phyloP scores from a whole-genome alignment of 2,888 invertebrate genomes.

The Ectemnius continuus region DNA sequence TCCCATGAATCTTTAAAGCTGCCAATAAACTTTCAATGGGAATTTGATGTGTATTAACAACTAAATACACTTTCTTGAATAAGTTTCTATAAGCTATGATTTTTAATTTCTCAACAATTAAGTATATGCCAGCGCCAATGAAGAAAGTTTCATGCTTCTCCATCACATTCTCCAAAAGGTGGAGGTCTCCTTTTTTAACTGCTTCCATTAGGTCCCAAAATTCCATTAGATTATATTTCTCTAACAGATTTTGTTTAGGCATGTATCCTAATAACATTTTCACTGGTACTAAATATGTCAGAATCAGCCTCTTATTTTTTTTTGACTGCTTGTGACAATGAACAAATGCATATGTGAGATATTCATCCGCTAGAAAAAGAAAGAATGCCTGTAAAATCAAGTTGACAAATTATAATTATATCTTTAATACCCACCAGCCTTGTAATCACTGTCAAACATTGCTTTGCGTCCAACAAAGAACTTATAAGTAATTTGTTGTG shows the following conservation, averaged over 20 bases:
- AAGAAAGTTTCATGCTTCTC: constrained; percentile 94
- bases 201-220: constrained; percentile 94
- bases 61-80: constrained; percentile 93
- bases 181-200: constrained; percentile 93
- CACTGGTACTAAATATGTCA: constrained; percentile 97
- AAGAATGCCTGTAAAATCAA: neutral
- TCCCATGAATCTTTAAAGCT: constrained; percentile 89
- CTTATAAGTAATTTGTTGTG: constrained; percentile 97
- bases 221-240: constrained; percentile 93
- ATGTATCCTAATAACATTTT: constrained; percentile 98
- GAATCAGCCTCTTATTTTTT: constrained; percentile 93
- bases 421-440: constrained; percentile 80
- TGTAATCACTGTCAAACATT: constrained; percentile 99
- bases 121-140: constrained; percentile 97
- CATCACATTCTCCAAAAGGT: constrained; percentile 90
- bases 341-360: constrained; percentile 94
- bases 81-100: constrained; percentile 97
- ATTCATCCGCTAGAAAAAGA: constrained; percentile 88
- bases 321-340: constrained; percentile 89
- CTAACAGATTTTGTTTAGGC: constrained; percentile 89
- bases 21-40: constrained; percentile 90
- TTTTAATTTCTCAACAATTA: constrained; percentile 97
- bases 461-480: constrained; percentile 98
- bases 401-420: neutral
- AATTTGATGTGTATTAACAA: constrained; percentile 90